These are phyloP conservation scores for Plecotus auritus DNA, from an alignment of 2,113 vertebrate genomes.

Conservation along the genomic window DNA sequence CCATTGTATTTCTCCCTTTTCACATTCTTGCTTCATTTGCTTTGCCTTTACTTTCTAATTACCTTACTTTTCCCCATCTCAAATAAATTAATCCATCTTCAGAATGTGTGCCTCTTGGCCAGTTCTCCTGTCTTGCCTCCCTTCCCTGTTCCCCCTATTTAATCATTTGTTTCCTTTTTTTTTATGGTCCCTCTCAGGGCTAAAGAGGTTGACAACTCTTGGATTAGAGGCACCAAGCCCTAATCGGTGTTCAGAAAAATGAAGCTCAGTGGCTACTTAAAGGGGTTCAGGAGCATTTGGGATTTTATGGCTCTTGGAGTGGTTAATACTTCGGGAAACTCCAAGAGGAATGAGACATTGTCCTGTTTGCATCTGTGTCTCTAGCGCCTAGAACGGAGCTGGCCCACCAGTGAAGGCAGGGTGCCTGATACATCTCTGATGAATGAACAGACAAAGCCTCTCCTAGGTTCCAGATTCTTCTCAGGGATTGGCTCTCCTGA, in stretches of 20 bases:
- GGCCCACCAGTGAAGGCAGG: neutral
- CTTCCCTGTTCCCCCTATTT: neutral
- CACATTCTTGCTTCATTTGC: neutral
- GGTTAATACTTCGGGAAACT: neutral
- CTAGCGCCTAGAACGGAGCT: rapidly evolving
- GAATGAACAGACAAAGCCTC: neutral
- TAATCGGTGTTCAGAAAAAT: neutral
- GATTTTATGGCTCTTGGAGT: neutral
- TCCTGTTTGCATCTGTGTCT: neutral
- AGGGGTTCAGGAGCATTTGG: neutral
- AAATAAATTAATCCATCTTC: neutral
- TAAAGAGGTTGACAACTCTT: neutral
- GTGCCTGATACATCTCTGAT: rapidly evolving
- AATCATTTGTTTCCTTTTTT: neutral
- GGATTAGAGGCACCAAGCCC: neutral
- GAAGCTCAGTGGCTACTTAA: neutral
- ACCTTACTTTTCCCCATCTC: neutral
- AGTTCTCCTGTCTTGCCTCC: no score
- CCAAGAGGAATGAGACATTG: neutral
- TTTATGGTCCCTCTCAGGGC: neutral
- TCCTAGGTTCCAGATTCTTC: neutral
- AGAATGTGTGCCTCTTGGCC: neutral
- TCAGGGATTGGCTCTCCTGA: neutral
- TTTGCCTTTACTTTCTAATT: neutral
- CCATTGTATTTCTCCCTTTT: neutral